These are phyloP conservation scores for Thymallus thymallus DNA, from an alignment of 2,113 vertebrate species.

Conservation along the genomic window DNA sequence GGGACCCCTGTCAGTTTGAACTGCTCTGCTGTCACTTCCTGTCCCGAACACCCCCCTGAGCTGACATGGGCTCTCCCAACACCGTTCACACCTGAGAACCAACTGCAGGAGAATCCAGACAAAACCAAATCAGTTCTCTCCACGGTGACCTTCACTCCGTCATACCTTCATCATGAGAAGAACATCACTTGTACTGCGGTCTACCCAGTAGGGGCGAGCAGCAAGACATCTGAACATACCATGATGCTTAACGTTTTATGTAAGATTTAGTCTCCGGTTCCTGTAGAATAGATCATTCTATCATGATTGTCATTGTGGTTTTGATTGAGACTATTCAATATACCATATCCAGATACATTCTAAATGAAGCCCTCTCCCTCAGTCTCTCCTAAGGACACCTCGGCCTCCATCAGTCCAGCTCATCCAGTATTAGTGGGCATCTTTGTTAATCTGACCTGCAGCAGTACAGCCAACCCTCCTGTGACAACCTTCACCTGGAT, in stretches of 20 bases:
- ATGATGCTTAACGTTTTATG: too few species aligned
- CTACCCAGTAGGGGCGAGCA: too few species aligned
- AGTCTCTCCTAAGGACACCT: constrained; percentile 36
- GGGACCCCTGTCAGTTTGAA: constrained; percentile 19
- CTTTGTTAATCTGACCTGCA: too few species aligned
- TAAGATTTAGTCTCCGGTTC: not conserved
- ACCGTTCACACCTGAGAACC: not conserved
- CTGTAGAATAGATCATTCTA: not conserved
- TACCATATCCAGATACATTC: not conserved
- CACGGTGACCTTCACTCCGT: too few species aligned
- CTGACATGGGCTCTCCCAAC: constrained; percentile 40
- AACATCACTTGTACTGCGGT: too few species aligned
- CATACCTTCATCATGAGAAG: too few species aligned
- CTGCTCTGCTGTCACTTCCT: constrained; percentile 47
- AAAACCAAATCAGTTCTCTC: constrained; percentile 15
- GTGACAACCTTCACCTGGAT: too few species aligned
- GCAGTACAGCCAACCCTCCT: too few species aligned
- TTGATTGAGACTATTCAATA: too few species aligned
- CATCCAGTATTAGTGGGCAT: too few species aligned
- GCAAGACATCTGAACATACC: too few species aligned
- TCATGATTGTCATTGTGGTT: not conserved
- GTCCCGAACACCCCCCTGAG: constrained; percentile 33
- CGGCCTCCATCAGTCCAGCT: too few species aligned
- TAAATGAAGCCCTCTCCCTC: constrained; percentile 2
- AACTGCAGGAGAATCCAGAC: not conserved